phyloP scores from a whole-genome alignment of 2,888 invertebrate species.

The Entomobrya multifasciata region DNA sequence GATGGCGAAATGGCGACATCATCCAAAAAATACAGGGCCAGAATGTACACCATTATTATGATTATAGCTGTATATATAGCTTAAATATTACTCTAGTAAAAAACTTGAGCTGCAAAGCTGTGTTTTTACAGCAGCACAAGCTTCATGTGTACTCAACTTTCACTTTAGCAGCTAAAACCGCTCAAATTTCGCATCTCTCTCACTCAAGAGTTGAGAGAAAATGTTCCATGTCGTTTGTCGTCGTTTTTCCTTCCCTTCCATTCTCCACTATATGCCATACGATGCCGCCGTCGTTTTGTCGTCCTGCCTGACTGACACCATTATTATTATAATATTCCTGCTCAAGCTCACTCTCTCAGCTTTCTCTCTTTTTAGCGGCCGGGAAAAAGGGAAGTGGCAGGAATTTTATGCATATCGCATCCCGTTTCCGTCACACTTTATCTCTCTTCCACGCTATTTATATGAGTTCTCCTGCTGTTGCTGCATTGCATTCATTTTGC shows the following conservation, averaged over 20 bases:
- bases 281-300: background rate
- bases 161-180: background rate
- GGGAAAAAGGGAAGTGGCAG: background rate
- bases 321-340: slow-evolving; percentile 14
- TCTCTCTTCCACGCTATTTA: background rate
- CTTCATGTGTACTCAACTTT: background rate
- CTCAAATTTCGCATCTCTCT: background rate
- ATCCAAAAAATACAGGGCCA: background rate
- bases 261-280: background rate
- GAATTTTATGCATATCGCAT: slow-evolving; percentile 49
- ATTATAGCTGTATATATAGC: background rate
- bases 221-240: slow-evolving; percentile 3
- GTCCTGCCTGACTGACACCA: slow-evolving; percentile 21
- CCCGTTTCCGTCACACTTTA: slow-evolving; percentile 37
- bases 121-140: background rate
- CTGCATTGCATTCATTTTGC: too few relatives aligned
- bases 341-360: background rate
- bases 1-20: background rate
- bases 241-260: background rate
- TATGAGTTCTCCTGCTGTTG: background rate
- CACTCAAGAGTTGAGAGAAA: background rate
- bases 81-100: background rate
- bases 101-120: background rate
- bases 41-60: background rate
- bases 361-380: background rate